These are phyloP conservation scores for Ahaetulla prasina DNA, from an alignment of 2,113 vertebrate species.

Conservation along the genomic window DNA sequence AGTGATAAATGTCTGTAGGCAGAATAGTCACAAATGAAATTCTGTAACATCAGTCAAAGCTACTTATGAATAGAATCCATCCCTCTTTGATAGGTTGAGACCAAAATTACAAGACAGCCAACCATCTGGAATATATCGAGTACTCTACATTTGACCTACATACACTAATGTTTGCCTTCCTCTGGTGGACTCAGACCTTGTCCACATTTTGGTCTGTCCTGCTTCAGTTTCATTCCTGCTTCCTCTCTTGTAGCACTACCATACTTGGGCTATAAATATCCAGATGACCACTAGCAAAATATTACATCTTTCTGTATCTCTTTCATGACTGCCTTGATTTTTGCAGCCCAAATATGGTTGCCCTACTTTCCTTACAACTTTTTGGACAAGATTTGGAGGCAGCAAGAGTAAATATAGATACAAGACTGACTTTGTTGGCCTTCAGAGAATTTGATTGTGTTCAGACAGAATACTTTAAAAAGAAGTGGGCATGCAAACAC, in stretches of 20 bases:
- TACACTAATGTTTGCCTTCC: background rate
- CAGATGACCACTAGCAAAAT: background rate
- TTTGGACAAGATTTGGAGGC: background rate
- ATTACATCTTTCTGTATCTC: background rate
- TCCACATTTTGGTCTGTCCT: background rate
- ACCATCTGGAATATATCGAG: background rate
- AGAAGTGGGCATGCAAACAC: background rate
- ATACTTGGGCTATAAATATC: background rate
- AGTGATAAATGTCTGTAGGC: background rate
- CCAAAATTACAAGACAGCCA: background rate
- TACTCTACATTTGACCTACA: background rate
- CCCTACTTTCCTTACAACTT: background rate
- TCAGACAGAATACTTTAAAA: background rate
- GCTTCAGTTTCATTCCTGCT: background rate
- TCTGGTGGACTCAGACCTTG: background rate
- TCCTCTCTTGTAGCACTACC: background rate
- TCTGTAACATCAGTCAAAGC: background rate
- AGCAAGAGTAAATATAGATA: background rate
- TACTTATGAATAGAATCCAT: background rate
- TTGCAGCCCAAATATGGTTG: background rate
- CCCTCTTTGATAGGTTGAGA: background rate
- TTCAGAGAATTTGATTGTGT: background rate
- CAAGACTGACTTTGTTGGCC: background rate
- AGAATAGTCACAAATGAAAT: background rate
- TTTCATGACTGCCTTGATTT: background rate